Evolutionary conservation across 2,888 invertebrate species (phyloP), one percentile per base, ranked within the genome.

Genomic region (Formica aserva): DNA sequence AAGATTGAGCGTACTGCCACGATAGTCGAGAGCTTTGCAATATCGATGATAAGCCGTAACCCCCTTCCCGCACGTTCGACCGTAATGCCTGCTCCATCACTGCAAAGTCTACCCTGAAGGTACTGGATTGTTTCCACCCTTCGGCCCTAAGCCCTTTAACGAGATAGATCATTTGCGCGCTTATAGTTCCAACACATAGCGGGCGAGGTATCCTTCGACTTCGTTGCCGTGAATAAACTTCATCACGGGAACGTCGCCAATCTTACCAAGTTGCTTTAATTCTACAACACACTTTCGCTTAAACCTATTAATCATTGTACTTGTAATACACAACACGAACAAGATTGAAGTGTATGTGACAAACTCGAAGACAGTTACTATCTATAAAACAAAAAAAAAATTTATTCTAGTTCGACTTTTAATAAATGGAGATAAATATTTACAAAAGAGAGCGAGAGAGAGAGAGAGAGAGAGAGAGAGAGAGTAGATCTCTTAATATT

Each of bases 11-110:
- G 75, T 85, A 86, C 83, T 87, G 88, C 77, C 85, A 84, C 77
- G 90, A 87, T 88, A 89, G 86, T 84, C 85, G 84, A 84, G 89
- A 92, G 92, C 91, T 91, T 92, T 90, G 91, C 90, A 92, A 93
- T 93, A 93, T 93, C 93, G 92, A 93, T 92, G 93, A 93, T 93
- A 92, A 94, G 93, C 92, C 91, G 88, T 85, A 90, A 89, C 89
- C 91, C 89, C 88, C 85, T 86, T 91, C 89, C 90, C 90, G 89
- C 92, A 90, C 91, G 91, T 92, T 92, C 91, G 89, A 89, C 91
- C 92, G 91, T 92, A 93, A 93, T 93, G 89, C 91, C 91, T 86
- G 91, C 90, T 91, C 90, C 91, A 91, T 91, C 92, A 88, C 86
- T 84, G 89, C 84, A 84, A 89, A 89, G 90, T 90, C 91, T 89